Percentiles rank a stretch among this genome's conserved stretches.
These are phyloP conservation scores for Heliconius himera DNA, from an alignment of 1,140 invertebrate species.

Conservation along the genomic window DNA sequence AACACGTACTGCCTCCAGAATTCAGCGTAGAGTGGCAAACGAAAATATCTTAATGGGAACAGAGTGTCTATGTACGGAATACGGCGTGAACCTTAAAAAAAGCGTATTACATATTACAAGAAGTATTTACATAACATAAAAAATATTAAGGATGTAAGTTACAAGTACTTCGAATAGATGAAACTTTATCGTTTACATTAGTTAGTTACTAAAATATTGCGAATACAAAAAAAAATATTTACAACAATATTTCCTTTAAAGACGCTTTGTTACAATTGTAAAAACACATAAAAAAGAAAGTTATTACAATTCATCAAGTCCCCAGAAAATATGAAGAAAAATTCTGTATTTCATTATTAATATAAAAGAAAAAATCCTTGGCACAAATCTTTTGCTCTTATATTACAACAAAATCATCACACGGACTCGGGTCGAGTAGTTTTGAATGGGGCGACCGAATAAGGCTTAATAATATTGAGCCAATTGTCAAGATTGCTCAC, in stretches of 20 bases:
- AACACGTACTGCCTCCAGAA: too few species aligned
- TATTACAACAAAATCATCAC: slow-evolving; percentile 11
- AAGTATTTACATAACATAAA: too few species aligned
- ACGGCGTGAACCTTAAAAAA: too few species aligned
- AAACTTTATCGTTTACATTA: too few species aligned
- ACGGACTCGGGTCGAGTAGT: slow-evolving; percentile 12
- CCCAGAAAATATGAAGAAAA: neutral
- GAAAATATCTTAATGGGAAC: too few species aligned
- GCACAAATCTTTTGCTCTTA: slow-evolving; percentile 3
- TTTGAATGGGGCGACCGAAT: slow-evolving; percentile 10
- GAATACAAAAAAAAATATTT: too few species aligned
- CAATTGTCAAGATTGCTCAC: slow-evolving; percentile 10
- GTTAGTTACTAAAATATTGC: too few species aligned
- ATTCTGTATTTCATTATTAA: neutral
- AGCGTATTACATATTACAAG: too few species aligned
- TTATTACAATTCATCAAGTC: neutral
- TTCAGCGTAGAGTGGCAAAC: too few species aligned
- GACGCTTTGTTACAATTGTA: neutral
- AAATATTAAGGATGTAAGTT: too few species aligned
- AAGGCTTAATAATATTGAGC: neutral
- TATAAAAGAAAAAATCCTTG: neutral
- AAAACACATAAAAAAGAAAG: neutral
- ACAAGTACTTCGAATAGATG: too few species aligned
- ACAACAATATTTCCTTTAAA: neutral
- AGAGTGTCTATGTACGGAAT: too few species aligned